These are phyloP conservation scores for Eleutherodactylus coqui DNA, from an alignment of 2,797 vertebrate species.

Conservation along the genomic window DNA sequence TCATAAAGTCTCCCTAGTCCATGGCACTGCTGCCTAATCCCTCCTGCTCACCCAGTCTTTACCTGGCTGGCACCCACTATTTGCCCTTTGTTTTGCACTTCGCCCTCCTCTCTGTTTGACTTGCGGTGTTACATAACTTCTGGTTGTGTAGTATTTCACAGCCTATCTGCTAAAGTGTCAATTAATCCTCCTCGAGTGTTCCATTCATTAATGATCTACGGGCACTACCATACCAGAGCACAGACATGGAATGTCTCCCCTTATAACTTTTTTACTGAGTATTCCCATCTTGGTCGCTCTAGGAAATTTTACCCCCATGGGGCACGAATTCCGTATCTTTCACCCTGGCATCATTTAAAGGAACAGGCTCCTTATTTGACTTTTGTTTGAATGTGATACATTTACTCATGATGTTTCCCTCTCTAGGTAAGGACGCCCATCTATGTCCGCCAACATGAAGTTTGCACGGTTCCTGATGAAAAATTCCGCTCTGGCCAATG, in stretches of 20 bases:
- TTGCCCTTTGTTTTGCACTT: background rate
- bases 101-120: background rate
- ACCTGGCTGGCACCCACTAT: background rate
- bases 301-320: too few relatives aligned
- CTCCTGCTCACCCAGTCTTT: background rate
- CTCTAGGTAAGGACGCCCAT: background rate
- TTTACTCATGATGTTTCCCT: background rate
- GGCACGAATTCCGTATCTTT: background rate
- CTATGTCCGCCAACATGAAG: conserved; percentile 75
- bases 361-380: background rate
- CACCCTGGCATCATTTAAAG: too few relatives aligned
- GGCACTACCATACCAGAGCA: background rate
- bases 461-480: conserved; percentile 80
- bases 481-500: conserved; percentile 73
- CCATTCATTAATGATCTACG: conserved; percentile 9
- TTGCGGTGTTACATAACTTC: conserved; percentile 7
- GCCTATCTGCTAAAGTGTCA: background rate
- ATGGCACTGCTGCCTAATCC: too few relatives aligned
- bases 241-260: background rate
- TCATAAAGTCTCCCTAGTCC: background rate
- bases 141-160: background rate
- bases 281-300: too few relatives aligned
- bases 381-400: background rate
- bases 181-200: background rate
- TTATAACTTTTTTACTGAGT: background rate